These are phyloP conservation scores for Thelaira solivaga DNA, from an alignment of 2,888 invertebrate genomes.

Conservation along the genomic window DNA sequence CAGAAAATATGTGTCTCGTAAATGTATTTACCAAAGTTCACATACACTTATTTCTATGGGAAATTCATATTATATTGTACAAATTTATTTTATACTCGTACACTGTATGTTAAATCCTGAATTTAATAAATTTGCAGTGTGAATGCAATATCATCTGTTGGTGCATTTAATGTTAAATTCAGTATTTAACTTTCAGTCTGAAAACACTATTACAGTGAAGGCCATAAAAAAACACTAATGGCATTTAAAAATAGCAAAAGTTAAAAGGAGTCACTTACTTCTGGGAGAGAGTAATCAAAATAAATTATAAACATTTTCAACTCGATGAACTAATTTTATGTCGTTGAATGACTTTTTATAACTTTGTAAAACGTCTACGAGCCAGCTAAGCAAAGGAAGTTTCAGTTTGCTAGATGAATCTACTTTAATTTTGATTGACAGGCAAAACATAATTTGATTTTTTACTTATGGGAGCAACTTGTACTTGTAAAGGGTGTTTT, in stretches of 20 bases:
- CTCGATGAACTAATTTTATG: conserved; percentile 60
- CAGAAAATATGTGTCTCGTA: too few relatives aligned
- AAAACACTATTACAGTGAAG: background rate
- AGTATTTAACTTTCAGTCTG: background rate
- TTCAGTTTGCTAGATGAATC: conserved; percentile 43
- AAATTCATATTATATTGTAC: too few relatives aligned
- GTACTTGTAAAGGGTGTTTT: background rate
- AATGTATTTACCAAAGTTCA: too few relatives aligned
- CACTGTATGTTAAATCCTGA: too few relatives aligned
- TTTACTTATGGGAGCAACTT: background rate
- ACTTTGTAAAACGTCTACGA: conserved; percentile 35
- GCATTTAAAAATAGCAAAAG: conserved; percentile 1
- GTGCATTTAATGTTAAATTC: too few relatives aligned
- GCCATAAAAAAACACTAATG: conserved; percentile 5
- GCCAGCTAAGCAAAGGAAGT: background rate
- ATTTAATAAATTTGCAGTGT: too few relatives aligned
- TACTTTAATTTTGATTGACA: conserved; percentile 62
- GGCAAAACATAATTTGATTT: conserved; percentile 28
- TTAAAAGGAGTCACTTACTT: conserved; percentile 20
- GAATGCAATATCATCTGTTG: too few relatives aligned
- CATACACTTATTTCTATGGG: too few relatives aligned
- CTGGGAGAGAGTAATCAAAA: conserved; percentile 58
- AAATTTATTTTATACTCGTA: too few relatives aligned
- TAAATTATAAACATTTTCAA: conserved; percentile 60
- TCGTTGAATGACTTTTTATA: conserved; percentile 43